Percentiles rank a stretch among this genome's conserved stretches.
These are phyloP conservation scores for Caerostris extrusa DNA, from an alignment of 1,140 invertebrate genomes.

Conservation along the genomic window DNA sequence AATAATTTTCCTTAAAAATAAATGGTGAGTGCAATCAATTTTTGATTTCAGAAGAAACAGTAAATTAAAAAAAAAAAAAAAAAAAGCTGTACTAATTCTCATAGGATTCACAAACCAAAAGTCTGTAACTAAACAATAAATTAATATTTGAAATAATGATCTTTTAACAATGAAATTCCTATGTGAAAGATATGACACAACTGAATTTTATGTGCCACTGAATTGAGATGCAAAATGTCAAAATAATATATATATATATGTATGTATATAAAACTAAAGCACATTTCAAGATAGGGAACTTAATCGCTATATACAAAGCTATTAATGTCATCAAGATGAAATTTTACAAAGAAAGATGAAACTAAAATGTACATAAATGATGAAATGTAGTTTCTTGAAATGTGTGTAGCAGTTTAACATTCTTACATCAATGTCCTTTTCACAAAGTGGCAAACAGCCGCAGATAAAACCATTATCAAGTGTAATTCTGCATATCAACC, in stretches of 20 bases:
- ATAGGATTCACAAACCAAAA: neutral
- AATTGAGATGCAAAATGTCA: slow-evolving; percentile 33
- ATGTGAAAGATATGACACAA: neutral
- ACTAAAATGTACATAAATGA: slow-evolving; percentile 75
- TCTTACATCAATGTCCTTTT: slow-evolving; percentile 4
- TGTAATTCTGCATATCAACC: neutral
- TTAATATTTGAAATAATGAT: neutral
- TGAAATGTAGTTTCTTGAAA: slow-evolving; percentile 38
- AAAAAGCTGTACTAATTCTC: neutral
- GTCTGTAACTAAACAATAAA: neutral
- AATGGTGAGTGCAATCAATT: neutral
- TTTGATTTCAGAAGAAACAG: neutral
- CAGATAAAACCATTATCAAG: neutral
- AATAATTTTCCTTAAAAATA: neutral
- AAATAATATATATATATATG: slow-evolving; percentile 15
- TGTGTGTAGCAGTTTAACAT: slow-evolving; percentile 18
- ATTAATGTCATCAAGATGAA: slow-evolving; percentile 63
- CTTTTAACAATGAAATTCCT: neutral
- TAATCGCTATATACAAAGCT: slow-evolving; percentile 74
- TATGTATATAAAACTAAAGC: slow-evolving; percentile 16
- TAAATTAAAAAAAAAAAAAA: neutral
- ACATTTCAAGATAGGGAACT: slow-evolving; percentile 52
- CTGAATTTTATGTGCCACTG: neutral
- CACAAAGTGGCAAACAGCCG: neutral
- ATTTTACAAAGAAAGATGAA: slow-evolving; percentile 76